A percentile compares a stretch with the other conserved stretches of the same genome.
Conservation (phyloP, 1,140 invertebrate species). For the Eriosoma lanigerum region DNA sequence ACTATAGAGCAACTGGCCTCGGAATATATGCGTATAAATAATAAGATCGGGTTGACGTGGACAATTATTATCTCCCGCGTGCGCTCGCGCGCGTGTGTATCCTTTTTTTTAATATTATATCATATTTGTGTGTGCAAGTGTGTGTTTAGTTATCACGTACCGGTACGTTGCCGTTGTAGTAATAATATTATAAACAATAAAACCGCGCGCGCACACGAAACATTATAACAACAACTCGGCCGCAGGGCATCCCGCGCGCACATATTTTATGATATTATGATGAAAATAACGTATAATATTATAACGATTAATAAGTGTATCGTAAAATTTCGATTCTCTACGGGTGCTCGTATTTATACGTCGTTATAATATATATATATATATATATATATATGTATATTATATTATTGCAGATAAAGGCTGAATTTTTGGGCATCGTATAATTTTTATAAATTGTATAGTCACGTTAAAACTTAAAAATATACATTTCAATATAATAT, state of each 20-base stretch:
- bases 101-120: neutral
- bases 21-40: slow-evolving; percentile 4
- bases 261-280: neutral
- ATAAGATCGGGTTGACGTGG: slow-evolving; percentile 5
- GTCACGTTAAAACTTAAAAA: too few relatives aligned
- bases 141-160: neutral
- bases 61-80: slow-evolving; percentile 15
- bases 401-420: too few relatives aligned
- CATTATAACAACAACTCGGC: neutral
- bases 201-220: too few relatives aligned
- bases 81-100: neutral
- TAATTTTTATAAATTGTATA: too few relatives aligned
- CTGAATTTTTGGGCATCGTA: too few relatives aligned
- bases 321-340: slow-evolving; percentile 11
- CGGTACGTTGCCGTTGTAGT: neutral
- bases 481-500: too few relatives aligned
- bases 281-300: neutral
- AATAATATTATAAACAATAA: slow-evolving; percentile 26
- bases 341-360: neutral
- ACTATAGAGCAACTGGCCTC: slow-evolving; percentile 6
- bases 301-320: neutral
- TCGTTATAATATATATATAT: neutral
- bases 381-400: too few relatives aligned
- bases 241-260: neutral
- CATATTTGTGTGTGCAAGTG: neutral